Percentiles rank a stretch among this genome's conserved stretches.
These are phyloP conservation scores for Heliconius hortense DNA, from an alignment of 2,888 invertebrate genomes.

Conservation along the genomic window DNA sequence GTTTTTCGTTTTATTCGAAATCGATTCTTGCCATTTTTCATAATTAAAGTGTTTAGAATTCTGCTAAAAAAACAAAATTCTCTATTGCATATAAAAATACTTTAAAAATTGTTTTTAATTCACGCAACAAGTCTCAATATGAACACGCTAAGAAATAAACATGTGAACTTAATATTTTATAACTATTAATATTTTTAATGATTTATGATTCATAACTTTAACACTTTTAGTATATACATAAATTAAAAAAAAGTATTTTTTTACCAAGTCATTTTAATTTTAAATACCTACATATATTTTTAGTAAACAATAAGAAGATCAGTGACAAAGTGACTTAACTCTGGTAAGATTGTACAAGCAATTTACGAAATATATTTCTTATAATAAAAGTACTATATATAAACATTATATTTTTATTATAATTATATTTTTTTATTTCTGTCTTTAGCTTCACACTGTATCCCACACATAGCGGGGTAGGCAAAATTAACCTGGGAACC, in stretches of 20 bases:
- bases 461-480: too few relatives aligned
- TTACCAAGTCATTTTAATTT: background rate
- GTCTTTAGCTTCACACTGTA: too few relatives aligned
- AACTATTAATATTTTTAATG: background rate
- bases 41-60: background rate
- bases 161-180: background rate
- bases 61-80: background rate
- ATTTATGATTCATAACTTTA: background rate
- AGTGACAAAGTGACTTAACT: background rate
- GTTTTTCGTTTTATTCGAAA: background rate
- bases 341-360: background rate
- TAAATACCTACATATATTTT: constrained; percentile 2
- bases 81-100: constrained; percentile 2
- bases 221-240: background rate
- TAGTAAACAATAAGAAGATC: background rate
- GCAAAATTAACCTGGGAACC: too few relatives aligned
- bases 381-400: background rate
- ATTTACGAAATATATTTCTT: background rate
- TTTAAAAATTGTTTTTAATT: background rate
- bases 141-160: background rate
- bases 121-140: background rate
- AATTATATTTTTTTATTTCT: too few relatives aligned
- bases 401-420: background rate
- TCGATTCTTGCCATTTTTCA: background rate
- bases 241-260: background rate